Percentiles rank a stretch among this genome's conserved stretches.
Conservation (phyloP, 2,888 invertebrate genomes). For the Papilio gigon region DNA sequence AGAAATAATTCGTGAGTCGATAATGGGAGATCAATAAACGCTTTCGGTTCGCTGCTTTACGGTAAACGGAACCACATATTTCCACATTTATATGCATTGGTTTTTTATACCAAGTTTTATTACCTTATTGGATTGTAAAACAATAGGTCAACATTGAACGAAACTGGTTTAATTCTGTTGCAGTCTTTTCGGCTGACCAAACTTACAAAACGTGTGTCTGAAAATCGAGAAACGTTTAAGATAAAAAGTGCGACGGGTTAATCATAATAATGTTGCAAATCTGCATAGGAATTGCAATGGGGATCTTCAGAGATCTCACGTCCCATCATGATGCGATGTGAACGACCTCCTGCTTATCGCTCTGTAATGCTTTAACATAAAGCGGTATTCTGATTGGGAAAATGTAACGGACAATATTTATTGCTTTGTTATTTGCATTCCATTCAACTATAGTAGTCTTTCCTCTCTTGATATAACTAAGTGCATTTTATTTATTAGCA, state of each 20-base stretch:
- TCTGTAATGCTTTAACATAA: slow-evolving; percentile 38
- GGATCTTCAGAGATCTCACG: slow-evolving; percentile 33
- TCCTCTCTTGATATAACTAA: neutral
- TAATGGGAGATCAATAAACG: slow-evolving; percentile 41
- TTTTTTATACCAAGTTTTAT: neutral
- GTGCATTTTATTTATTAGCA: neutral
- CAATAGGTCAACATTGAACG: neutral
- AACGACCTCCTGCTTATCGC: slow-evolving; percentile 66
- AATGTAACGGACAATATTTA: slow-evolving; percentile 15
- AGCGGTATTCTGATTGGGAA: slow-evolving; percentile 22
- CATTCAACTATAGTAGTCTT: neutral
- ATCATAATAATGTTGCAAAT: slow-evolving; percentile 14
- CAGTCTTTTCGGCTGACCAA: too few relatives aligned
- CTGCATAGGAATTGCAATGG: slow-evolving; percentile 34
- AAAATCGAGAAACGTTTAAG: too few relatives aligned
- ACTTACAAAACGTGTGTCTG: too few relatives aligned
- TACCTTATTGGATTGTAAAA: neutral
- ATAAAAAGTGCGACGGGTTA: neutral
- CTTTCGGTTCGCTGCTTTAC: slow-evolving; percentile 42
- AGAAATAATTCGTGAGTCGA: slow-evolving; percentile 45
- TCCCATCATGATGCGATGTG: slow-evolving; percentile 55
- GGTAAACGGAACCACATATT: slow-evolving; percentile 48
- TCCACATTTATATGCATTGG: slow-evolving; percentile 33
- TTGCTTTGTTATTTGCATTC: slow-evolving; percentile 1
- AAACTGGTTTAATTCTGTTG: neutral